phyloP scores from a whole-genome alignment of 2,888 invertebrate species.

The Barypeithes pellucidus region DNA sequence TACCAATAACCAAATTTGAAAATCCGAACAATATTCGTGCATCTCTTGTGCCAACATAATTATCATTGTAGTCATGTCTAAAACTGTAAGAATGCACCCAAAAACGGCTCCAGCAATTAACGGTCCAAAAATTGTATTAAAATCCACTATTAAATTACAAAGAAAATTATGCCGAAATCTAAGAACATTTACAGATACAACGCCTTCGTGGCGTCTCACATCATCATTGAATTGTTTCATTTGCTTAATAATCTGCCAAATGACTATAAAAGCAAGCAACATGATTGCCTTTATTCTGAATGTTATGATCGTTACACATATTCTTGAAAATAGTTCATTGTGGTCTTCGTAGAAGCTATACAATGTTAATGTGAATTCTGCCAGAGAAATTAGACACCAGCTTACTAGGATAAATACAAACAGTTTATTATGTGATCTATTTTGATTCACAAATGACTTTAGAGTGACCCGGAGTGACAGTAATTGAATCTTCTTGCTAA shows the following conservation, averaged over 20 bases:
- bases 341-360: background rate
- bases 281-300: background rate
- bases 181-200: background rate
- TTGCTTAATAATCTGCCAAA: background rate
- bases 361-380: background rate
- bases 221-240: background rate
- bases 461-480: background rate
- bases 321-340: background rate
- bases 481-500: background rate
- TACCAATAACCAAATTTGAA: no score
- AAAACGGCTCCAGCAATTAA: background rate
- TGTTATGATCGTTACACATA: background rate
- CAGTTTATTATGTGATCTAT: background rate
- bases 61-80: no score
- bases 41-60: no score
- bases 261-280: background rate
- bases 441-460: background rate
- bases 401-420: background rate
- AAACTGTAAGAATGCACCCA: background rate
- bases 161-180: background rate
- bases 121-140: background rate
- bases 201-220: background rate
- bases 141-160: background rate
- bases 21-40: no score
- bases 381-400: background rate